A percentile compares a stretch with the other conserved stretches of the same genome.
Evolutionary conservation across 2,113 vertebrate species (phyloP).

Genomic region (Euleptes europaea): DNA sequence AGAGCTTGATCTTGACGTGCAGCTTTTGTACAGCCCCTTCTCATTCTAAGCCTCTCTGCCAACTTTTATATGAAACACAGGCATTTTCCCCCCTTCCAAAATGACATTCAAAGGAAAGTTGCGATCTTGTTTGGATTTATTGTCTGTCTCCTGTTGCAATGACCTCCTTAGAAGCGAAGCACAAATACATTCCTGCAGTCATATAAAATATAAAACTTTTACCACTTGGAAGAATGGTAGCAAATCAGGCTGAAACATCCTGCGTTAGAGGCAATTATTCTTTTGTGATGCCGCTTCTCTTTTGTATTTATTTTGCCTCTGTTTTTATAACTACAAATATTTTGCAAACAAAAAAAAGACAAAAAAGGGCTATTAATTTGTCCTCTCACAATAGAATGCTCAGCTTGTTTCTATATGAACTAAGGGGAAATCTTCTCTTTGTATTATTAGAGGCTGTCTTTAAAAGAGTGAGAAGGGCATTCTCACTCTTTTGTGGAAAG

Average conservation of each 20-base stretch:
- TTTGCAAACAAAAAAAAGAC: no score
- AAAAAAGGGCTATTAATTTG: no score
- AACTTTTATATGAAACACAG: neutral
- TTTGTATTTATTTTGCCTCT: neutral
- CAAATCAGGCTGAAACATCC: neutral
- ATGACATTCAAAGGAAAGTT: neutral
- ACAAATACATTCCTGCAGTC: neutral
- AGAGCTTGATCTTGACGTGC: neutral
- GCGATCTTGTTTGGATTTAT: neutral
- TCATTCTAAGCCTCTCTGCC: neutral
- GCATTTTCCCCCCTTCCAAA: neutral
- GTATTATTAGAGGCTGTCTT: no score
- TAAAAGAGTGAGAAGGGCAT: no score
- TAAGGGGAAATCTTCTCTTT: no score
- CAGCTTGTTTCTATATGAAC: no score
- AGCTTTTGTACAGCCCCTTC: neutral
- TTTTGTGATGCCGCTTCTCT: neutral
- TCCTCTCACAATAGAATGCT: no score
- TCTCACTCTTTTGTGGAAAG: no score
- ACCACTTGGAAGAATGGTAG: neutral
- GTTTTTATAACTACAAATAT: no score
- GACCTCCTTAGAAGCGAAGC: neutral
- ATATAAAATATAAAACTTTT: neutral
- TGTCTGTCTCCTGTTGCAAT: neutral
- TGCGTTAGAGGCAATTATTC: neutral